phyloP scores from a whole-genome alignment of 2,888 invertebrate genomes.

The Nebria brevicollis region DNA sequence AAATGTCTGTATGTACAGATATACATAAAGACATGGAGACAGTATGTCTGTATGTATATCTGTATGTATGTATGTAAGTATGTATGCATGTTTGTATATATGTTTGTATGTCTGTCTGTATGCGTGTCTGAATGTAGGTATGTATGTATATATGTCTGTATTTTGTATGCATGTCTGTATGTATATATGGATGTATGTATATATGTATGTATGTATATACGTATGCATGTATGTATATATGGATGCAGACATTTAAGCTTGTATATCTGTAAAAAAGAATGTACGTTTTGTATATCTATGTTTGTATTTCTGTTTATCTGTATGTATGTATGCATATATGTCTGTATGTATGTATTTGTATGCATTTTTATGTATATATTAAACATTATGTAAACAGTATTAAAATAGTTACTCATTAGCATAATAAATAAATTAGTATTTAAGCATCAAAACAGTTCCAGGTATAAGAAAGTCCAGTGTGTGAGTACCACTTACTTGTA shows the following conservation, averaged over 20 bases:
- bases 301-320: not conserved
- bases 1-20: too few species aligned
- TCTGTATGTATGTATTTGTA: not conserved
- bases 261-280: not conserved
- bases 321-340: too few species aligned
- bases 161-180: not conserved
- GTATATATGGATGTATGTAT: not conserved
- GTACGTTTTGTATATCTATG: not conserved
- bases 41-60: too few species aligned
- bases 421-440: too few species aligned
- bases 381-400: too few species aligned
- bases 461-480: too few species aligned
- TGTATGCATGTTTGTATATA: not conserved
- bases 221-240: not conserved
- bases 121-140: too few species aligned
- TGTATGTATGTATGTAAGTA: too few species aligned
- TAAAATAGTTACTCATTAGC: too few species aligned
- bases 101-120: not conserved
- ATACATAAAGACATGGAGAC: too few species aligned
- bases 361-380: not conserved
- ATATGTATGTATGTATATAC: not conserved
- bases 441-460: too few species aligned
- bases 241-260: not conserved
- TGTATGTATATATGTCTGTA: not conserved
- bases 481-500: constrained; percentile 6